phyloP scores from a whole-genome alignment of 1,140 invertebrate genomes.

The Condylostylus longicornis region DNA sequence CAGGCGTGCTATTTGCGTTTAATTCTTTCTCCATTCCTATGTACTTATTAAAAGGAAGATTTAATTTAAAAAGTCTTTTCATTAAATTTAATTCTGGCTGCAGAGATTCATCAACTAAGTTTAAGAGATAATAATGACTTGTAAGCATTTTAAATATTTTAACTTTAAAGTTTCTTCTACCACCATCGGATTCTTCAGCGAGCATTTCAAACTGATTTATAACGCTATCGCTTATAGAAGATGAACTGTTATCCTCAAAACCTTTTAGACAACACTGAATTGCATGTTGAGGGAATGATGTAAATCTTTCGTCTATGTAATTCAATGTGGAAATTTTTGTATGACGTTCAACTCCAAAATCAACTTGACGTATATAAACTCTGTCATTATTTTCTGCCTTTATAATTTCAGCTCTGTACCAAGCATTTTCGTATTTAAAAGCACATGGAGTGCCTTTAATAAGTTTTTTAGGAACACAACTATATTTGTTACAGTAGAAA shows the following conservation, averaged over 20 bases:
- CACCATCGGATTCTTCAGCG: conserved; percentile 25
- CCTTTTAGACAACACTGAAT: conserved; percentile 45
- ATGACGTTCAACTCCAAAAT: conserved; percentile 64
- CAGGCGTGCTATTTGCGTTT: too few species aligned
- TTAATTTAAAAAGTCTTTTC: conserved; percentile 27
- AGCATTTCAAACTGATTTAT: conserved; percentile 31
- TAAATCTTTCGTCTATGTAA: conserved; percentile 44
- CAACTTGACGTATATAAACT: conserved; percentile 38
- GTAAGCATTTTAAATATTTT: conserved; percentile 36
- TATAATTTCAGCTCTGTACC: conserved; percentile 53
- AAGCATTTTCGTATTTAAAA: conserved; percentile 56
- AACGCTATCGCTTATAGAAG: conserved; percentile 19
- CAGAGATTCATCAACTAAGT: conserved; percentile 34
- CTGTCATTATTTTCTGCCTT: conserved; percentile 16
- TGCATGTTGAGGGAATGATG: conserved; percentile 53
- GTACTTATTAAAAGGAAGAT: conserved; percentile 28
- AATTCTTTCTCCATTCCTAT: conserved; percentile 26
- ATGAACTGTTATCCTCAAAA: conserved; percentile 29
- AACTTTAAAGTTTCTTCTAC: conserved; percentile 35
- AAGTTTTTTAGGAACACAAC: conserved; percentile 35
- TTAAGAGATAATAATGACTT: conserved; percentile 34
- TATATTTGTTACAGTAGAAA: conserved; percentile 23
- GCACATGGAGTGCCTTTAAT: conserved; percentile 49
- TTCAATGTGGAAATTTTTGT: conserved; percentile 40
- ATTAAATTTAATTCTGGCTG: conserved; percentile 27